phyloP scores from a whole-genome alignment of 2,113 vertebrate genomes.

The Prinia subflava region DNA sequence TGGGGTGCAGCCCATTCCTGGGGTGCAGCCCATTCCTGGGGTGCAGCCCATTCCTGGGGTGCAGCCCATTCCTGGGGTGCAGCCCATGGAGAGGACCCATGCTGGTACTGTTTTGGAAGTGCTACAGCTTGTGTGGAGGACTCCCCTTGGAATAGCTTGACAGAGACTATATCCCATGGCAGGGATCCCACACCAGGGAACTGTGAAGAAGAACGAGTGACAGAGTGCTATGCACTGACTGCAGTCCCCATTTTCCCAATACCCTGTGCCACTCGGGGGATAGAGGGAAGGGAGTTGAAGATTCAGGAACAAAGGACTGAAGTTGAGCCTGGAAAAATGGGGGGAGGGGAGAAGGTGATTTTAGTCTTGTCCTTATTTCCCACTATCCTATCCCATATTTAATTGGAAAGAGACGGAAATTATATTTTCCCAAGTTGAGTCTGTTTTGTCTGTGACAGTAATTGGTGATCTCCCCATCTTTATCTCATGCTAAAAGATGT shows the following conservation, averaged over 20 bases:
- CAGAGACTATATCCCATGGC: accelerated
- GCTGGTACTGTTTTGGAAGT: not conserved
- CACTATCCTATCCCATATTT: not conserved
- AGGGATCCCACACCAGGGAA: not conserved
- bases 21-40: no score
- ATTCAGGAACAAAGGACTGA: not conserved
- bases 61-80: no score
- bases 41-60: no score
- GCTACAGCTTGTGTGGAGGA: not conserved
- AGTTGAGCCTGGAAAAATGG: not conserved
- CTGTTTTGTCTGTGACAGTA: not conserved
- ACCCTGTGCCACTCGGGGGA: accelerated
- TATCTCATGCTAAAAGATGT: not conserved
- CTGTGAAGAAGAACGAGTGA: not conserved
- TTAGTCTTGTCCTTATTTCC: not conserved
- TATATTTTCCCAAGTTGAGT: not conserved
- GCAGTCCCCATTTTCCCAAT: not conserved
- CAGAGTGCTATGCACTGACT: not conserved
- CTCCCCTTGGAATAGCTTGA: not conserved
- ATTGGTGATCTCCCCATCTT: not conserved
- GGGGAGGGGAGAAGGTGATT: not conserved
- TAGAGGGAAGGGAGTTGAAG: not conserved
- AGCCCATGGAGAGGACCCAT: no score
- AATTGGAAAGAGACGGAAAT: not conserved
- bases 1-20: no score